A percentile compares a stretch with the other conserved stretches of the same genome.
Conservation (phyloP, 1,140 invertebrate species). For the Musca vetustissima region DNA sequence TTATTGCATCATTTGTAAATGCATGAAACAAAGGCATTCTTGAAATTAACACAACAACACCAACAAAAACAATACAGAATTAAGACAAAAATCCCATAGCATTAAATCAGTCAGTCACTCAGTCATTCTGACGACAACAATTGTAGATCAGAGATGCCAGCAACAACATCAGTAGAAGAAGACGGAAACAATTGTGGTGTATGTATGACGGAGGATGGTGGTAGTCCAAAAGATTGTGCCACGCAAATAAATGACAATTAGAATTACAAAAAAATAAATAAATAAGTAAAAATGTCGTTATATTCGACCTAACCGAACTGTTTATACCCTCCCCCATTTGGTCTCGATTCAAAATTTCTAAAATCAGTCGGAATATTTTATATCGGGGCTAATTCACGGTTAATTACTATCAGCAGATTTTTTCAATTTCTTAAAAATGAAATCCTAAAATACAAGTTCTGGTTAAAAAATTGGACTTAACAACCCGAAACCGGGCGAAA, state of each 20-base stretch:
- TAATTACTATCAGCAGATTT: too few species aligned
- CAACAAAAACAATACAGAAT: neutral
- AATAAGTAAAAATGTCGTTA: too few species aligned
- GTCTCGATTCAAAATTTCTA: too few species aligned
- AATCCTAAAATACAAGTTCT: too few species aligned
- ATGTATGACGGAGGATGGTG: neutral
- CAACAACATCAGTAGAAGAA: neutral
- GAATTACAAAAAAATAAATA: neutral
- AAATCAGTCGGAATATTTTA: too few species aligned
- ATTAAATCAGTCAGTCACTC: slow-evolving; percentile 38
- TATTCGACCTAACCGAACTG: too few species aligned
- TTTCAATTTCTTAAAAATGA: too few species aligned
- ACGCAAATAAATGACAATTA: slow-evolving; percentile 7
- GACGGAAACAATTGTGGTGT: neutral
- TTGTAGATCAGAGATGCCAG: slow-evolving; percentile 15
- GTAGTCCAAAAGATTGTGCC: neutral
- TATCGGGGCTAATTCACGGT: too few species aligned
- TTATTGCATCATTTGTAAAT: slow-evolving; percentile 27
- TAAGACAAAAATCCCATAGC: too few species aligned
- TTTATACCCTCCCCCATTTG: too few species aligned
- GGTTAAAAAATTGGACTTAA: too few species aligned
- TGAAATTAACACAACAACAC: slow-evolving; percentile 13
- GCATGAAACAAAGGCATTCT: slow-evolving; percentile 24
- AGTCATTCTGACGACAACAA: slow-evolving; percentile 24
- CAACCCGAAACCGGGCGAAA: too few species aligned